Conservation (phyloP, 1,140 invertebrate species). For the Plectrocnemia conspersa region DNA sequence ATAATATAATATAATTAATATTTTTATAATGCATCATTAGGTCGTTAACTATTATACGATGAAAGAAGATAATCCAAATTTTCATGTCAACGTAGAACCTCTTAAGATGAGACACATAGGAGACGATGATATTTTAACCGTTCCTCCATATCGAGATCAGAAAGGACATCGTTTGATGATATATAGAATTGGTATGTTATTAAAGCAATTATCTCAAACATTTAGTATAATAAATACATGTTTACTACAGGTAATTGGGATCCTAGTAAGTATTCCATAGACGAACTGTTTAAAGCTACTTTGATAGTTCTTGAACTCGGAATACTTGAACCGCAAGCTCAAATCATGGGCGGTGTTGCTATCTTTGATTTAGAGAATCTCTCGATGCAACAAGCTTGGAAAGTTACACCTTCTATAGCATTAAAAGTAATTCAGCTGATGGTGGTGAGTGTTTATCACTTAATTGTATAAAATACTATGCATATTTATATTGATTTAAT, state of each 20-base stretch:
- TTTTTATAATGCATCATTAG: no score
- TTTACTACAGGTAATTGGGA: constrained; percentile 63
- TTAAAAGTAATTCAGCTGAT: constrained; percentile 61
- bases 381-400: constrained; percentile 64
- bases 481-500: constrained; percentile 1
- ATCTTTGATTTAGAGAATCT: constrained; percentile 71
- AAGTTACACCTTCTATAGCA: constrained; percentile 65
- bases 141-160: constrained; percentile 69
- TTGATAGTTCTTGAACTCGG: constrained; percentile 68
- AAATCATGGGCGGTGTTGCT: constrained; percentile 70
- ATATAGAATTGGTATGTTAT: constrained; percentile 56
- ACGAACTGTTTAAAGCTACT: constrained; percentile 69
- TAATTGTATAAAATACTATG: constrained; percentile 8
- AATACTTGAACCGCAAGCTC: constrained; percentile 64
- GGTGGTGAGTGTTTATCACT: constrained; percentile 53
- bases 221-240: constrained; percentile 5
- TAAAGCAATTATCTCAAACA: background rate
- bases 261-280: constrained; percentile 58
- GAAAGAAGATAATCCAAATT: constrained; percentile 65
- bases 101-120: constrained; percentile 62
- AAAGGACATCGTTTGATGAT: constrained; percentile 63
- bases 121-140: constrained; percentile 63
- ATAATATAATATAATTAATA: constrained; percentile 4
- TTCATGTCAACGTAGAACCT: constrained; percentile 63
- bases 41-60: constrained; percentile 71